These are phyloP conservation scores for Lates japonicus DNA, from an alignment of 2,797 vertebrate genomes.

Conservation along the genomic window DNA sequence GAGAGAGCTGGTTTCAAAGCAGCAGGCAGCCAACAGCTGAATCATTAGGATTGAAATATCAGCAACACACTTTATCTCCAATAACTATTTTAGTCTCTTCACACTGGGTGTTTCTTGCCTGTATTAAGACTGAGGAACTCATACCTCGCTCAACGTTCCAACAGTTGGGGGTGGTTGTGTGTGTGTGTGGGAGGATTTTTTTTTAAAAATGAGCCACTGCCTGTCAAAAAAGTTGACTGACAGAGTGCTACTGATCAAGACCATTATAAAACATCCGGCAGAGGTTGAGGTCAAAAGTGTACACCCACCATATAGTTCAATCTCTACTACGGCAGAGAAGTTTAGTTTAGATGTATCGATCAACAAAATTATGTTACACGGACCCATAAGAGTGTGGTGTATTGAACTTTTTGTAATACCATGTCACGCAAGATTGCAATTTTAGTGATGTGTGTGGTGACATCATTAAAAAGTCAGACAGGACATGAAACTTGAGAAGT, in stretches of 20 bases:
- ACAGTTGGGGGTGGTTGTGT: background rate
- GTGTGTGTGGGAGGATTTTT: background rate
- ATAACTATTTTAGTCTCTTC: constrained; percentile 21
- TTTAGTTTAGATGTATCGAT: background rate
- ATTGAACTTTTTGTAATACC: too few species aligned
- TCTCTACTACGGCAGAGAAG: background rate
- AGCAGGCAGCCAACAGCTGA: constrained; percentile 30
- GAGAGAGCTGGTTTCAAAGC: constrained; percentile 27
- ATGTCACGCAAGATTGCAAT: background rate
- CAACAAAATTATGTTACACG: background rate
- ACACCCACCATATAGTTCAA: background rate
- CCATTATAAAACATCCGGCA: background rate
- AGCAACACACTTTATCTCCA: constrained; percentile 17
- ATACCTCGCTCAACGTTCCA: background rate
- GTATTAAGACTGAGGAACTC: background rate
- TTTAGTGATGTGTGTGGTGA: too few species aligned
- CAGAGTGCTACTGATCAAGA: background rate
- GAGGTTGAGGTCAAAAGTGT: background rate
- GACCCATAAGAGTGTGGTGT: too few species aligned
- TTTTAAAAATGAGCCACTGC: background rate
- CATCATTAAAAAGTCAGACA: too few species aligned
- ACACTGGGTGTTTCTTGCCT: background rate
- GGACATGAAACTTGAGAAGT: too few species aligned
- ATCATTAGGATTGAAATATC: constrained; percentile 26
- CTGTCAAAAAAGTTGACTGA: constrained; percentile 4